Conservation (phyloP, 2,888 invertebrate genomes). For the Bugula neritina region DNA sequence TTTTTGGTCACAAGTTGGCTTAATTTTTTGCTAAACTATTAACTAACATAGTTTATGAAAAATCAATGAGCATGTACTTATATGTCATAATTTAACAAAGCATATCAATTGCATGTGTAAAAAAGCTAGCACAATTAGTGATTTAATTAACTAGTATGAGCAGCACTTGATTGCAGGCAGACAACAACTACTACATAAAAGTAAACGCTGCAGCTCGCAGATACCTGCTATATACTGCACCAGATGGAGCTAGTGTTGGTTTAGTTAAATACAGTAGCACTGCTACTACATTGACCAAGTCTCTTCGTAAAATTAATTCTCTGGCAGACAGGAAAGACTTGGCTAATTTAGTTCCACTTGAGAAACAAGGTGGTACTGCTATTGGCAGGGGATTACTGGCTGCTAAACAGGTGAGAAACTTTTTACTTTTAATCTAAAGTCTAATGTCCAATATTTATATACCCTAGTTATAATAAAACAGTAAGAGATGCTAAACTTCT, state of each 20-base stretch:
- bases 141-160: too few species aligned
- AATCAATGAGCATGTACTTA: too few species aligned
- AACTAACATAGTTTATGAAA: too few species aligned
- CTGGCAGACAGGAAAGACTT: neutral
- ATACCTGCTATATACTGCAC: constrained; percentile 8
- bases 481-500: too few species aligned
- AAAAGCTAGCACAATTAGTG: too few species aligned
- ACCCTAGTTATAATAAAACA: too few species aligned
- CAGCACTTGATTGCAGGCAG: neutral
- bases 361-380: neutral
- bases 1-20: too few species aligned
- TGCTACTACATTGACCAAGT: neutral
- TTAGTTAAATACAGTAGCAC: constrained; percentile 22
- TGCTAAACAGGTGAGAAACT: neutral
- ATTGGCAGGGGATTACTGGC: constrained; percentile 12
- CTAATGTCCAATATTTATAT: too few species aligned
- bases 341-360: constrained; percentile 4
- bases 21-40: too few species aligned
- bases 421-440: too few species aligned
- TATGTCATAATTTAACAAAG: too few species aligned
- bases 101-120: too few species aligned
- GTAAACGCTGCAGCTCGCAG: neutral
- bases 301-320: neutral
- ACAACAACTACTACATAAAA: neutral
- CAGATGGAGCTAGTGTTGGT: constrained; percentile 14